A percentile compares a stretch with the other conserved stretches of the same genome.
phyloP scores from a whole-genome alignment of 1,140 invertebrate species.

The Nasonia vitripennis region DNA sequence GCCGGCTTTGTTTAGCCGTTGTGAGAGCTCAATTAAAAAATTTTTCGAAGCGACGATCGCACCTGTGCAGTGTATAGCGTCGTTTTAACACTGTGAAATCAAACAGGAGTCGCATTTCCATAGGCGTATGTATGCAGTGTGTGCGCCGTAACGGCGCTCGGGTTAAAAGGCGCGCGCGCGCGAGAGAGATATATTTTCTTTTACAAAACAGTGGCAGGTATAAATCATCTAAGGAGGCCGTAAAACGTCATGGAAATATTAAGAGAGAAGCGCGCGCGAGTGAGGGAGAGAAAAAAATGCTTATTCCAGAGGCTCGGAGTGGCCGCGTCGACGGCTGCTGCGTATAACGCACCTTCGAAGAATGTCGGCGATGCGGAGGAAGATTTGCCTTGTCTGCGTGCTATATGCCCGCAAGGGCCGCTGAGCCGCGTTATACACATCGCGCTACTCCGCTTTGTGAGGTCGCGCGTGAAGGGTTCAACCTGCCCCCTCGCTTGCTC shows the following conservation, averaged over 20 bases:
- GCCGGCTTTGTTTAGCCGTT: conserved; percentile 4
- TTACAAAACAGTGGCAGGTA: conserved; percentile 46
- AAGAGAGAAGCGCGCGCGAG: conserved; percentile 36
- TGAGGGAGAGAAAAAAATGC: conserved; percentile 42
- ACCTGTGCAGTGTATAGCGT: too few species aligned
- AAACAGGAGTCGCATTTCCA: conserved; percentile 24
- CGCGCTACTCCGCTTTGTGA: conserved; percentile 62
- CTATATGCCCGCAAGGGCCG: conserved; percentile 53
- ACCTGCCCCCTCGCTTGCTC: conserved; percentile 21
- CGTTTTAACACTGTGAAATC: not conserved
- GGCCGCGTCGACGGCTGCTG: not conserved
- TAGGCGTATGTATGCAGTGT: not conserved
- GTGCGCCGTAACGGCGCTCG: not conserved
- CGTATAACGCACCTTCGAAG: conserved; percentile 44
- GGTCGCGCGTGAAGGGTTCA: conserved; percentile 62
- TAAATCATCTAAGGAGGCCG: conserved; percentile 47
- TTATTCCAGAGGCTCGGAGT: conserved; percentile 1
- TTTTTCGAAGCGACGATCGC: not conserved
- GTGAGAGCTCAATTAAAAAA: conserved; percentile 1
- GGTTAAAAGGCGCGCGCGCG: not conserved
- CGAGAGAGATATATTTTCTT: conserved; percentile 43
- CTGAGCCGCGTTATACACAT: conserved; percentile 45
- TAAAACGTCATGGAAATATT: conserved; percentile 56
- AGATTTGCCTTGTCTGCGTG: not conserved
- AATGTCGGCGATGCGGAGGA: conserved; percentile 9